These are phyloP conservation scores for Pentamera pediparva DNA, from an alignment of 53 echinoderm and acorn worm genomes.

Conservation along the genomic window DNA sequence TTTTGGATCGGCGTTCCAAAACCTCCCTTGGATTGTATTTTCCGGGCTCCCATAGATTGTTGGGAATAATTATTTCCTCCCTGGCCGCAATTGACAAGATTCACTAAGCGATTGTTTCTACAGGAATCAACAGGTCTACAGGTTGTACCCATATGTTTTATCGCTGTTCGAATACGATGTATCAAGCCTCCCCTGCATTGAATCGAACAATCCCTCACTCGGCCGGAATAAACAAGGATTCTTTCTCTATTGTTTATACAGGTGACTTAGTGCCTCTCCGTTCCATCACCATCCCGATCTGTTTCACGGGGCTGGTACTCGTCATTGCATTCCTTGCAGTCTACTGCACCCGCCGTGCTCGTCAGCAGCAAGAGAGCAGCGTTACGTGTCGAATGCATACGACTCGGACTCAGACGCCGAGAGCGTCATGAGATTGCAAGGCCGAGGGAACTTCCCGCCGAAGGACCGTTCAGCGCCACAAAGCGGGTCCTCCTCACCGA, in stretches of 20 bases:
- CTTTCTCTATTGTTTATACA: neutral
- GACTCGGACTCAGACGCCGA: conserved; percentile 89
- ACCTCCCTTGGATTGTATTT: too few relatives aligned
- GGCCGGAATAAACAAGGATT: too few relatives aligned
- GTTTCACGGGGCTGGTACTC: conserved; percentile 61
- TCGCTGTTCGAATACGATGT: too few relatives aligned
- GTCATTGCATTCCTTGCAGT: conserved; percentile 75
- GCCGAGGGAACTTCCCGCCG: conserved; percentile 44
- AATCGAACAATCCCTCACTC: too few relatives aligned
- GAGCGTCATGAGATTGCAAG: conserved; percentile 68
- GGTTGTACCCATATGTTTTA: too few relatives aligned
- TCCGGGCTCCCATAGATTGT: too few relatives aligned
- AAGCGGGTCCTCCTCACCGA: conserved; percentile 37
- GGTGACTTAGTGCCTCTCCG: conserved; percentile 52
- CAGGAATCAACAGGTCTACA: too few relatives aligned
- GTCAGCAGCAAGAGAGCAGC: conserved; percentile 56
- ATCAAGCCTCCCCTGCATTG: too few relatives aligned
- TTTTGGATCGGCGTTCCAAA: too few relatives aligned
- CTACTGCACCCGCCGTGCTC: conserved; percentile 65
- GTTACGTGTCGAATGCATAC: conserved; percentile 57
- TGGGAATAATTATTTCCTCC: too few relatives aligned
- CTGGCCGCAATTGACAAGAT: too few relatives aligned
- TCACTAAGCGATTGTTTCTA: too few relatives aligned
- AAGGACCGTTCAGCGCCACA: conserved; percentile 44
- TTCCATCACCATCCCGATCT: conserved; percentile 77